A percentile compares a stretch with the other conserved stretches of the same genome.
Evolutionary conservation across 2,113 vertebrate species (phyloP).

Genomic region (Chrysochloris asiatica): DNA sequence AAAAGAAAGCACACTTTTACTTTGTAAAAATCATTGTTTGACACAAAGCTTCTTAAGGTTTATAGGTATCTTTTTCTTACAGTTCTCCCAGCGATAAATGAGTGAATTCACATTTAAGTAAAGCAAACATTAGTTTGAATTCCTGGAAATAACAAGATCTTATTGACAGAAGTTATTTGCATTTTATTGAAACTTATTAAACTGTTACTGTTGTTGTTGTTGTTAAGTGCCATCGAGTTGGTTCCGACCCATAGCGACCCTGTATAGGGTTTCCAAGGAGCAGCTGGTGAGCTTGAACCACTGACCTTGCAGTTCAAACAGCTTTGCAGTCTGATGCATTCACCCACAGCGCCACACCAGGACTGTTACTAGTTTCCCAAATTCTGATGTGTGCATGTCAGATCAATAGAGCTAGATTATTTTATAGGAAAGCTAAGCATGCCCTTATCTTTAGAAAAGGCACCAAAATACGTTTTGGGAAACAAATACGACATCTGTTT

Average conservation of each 20-base stretch:
- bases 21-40: not conserved
- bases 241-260: too few relatives aligned
- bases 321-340: too few relatives aligned
- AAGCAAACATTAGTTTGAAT: not conserved
- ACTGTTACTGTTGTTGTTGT: too few relatives aligned
- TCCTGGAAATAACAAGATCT: not conserved
- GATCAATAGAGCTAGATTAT: not conserved
- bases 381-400: not conserved
- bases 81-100: not conserved
- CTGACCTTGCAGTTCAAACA: too few relatives aligned
- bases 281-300: too few relatives aligned
- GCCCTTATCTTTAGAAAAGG: not conserved
- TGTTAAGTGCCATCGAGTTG: too few relatives aligned
- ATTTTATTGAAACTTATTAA: not conserved
- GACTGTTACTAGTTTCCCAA: not conserved
- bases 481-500: not conserved
- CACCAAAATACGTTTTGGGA: not conserved
- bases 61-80: not conserved
- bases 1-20: slow-evolving; percentile 30
- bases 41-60: not conserved
- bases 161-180: not conserved
- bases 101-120: not conserved
- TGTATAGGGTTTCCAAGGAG: too few relatives aligned
- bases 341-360: too few relatives aligned
- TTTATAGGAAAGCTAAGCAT: not conserved